Evolutionary conservation across 2,113 vertebrate genomes (phyloP), one percentile per base, ranked within the genome.

Genomic region (Dicentrarchus labrax): DNA sequence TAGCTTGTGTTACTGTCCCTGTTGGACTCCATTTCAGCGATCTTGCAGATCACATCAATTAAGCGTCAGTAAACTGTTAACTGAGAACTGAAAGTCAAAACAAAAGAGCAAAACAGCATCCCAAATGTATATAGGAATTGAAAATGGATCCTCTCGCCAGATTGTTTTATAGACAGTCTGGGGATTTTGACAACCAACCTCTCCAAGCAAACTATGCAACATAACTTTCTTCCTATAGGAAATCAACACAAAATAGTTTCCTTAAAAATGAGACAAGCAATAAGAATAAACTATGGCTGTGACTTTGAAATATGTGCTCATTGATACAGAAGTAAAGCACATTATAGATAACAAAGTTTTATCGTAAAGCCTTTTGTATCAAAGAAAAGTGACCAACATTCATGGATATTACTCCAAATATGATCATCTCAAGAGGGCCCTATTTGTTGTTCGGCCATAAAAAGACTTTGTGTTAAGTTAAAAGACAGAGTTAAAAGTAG

Each of bases 401-500:
- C 50, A 43, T 65, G 53, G 56, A 70, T 61, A 56, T 73, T 48
- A 10, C 21, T 67, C 47, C 77, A 78, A 62, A 60, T 53, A 0
- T 8, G 48, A 24, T 21, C 19, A 5, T 54, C 54, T 69, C 45
- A 11, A 2, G 48, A 76, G 70, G 56, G 8, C 30, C 21, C 2
- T 72, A 39, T 69, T n/a, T 47, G 36, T 41, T 38, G 56, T 30
- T 69, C 47, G 0, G 67, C 59, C 67, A 67, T 69, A 5, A 56
- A 39, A 78, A 21, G 39, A 47, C 60, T 86, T 77, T 69, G 64
- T 43, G 30, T 22, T 36, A 57, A 64, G 41, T 76, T 79, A 5
- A 89, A 75, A 53, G 45, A 38, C 17, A 4, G 17, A 57, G 56
- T 74, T 80, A n/a, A 81, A 83, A 79, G 76, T 21, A n/a, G 1